Percentiles rank a stretch among this genome's conserved stretches.
Conservation (phyloP, 2,797 vertebrate genomes). For the Anguilla megastoma region DNA sequence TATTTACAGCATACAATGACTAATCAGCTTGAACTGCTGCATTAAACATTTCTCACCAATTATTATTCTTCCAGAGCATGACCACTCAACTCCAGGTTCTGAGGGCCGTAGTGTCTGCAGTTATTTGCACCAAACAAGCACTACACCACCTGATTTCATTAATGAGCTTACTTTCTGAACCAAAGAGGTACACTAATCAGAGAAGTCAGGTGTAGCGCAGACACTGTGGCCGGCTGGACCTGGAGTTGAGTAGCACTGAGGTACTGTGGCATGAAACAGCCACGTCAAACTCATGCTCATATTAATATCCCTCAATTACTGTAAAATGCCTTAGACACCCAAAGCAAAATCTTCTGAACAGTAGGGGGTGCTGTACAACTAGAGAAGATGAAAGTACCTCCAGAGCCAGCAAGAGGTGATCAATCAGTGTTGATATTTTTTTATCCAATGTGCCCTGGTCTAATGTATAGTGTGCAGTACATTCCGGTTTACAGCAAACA, state of each 20-base stretch:
- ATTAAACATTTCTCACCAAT: neutral
- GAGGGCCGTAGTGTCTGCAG: neutral
- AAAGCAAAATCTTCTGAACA: neutral
- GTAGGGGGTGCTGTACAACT: neutral
- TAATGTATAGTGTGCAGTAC: neutral
- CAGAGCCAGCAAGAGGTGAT: neutral
- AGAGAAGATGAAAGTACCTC: neutral
- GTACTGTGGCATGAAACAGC: neutral
- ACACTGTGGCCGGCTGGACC: too few relatives aligned
- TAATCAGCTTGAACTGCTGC: neutral
- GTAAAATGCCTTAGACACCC: neutral
- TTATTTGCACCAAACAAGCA: neutral
- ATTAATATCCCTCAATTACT: neutral
- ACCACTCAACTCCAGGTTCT: neutral
- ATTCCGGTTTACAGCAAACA: neutral
- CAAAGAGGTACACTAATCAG: neutral
- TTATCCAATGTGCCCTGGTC: neutral
- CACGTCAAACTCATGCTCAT: neutral
- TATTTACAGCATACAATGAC: neutral
- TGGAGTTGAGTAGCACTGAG: neutral
- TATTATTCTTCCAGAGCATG: neutral
- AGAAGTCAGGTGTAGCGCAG: neutral
- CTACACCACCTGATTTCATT: neutral
- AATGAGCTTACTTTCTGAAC: neutral
- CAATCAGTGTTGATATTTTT: neutral